Percentiles rank a stretch among this genome's conserved stretches.
phyloP scores from a whole-genome alignment of 2,113 vertebrate species.

The Rhombomys opimus region DNA sequence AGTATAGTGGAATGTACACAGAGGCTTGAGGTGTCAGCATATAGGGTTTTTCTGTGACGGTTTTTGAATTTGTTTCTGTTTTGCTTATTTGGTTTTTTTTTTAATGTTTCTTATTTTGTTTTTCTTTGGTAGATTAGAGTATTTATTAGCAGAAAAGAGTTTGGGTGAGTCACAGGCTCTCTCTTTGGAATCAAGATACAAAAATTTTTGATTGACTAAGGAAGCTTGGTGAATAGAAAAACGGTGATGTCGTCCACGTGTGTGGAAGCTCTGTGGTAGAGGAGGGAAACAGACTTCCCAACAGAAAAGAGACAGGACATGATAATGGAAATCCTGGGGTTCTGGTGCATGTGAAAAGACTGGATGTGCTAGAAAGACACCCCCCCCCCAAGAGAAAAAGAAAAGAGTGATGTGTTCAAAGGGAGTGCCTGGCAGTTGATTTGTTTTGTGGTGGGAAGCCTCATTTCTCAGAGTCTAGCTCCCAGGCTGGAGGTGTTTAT shows the following conservation, averaged over 20 bases:
- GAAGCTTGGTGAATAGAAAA: not conserved
- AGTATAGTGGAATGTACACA: accelerated
- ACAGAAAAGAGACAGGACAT: not conserved
- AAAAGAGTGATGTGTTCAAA: not conserved
- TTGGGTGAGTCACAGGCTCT: not conserved
- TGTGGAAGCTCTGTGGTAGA: not conserved
- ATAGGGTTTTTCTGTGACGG: not conserved
- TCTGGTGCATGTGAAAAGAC: not conserved
- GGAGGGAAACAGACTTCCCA: not conserved
- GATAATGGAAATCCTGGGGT: not conserved
- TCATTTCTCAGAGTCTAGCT: not conserved
- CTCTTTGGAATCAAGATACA: not conserved
- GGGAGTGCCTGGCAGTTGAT: not conserved
- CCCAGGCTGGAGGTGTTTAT: slow-evolving; percentile 50
- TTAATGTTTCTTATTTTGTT: not conserved
- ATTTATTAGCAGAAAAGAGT: not conserved
- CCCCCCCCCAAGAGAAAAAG: not conserved
- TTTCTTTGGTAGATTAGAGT: not conserved
- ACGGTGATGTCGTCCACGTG: not conserved
- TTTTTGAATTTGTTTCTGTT: slow-evolving; percentile 3
- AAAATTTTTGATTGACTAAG: not conserved
- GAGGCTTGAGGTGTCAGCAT: not conserved
- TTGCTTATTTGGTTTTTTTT: not conserved
- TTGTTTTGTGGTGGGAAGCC: slow-evolving; percentile 6
- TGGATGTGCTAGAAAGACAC: not conserved